Percentiles rank a stretch among this genome's conserved stretches.
Evolutionary conservation across 23 tunicate genomes (phyloP).

Genomic region (Halocynthia roretzi): DNA sequence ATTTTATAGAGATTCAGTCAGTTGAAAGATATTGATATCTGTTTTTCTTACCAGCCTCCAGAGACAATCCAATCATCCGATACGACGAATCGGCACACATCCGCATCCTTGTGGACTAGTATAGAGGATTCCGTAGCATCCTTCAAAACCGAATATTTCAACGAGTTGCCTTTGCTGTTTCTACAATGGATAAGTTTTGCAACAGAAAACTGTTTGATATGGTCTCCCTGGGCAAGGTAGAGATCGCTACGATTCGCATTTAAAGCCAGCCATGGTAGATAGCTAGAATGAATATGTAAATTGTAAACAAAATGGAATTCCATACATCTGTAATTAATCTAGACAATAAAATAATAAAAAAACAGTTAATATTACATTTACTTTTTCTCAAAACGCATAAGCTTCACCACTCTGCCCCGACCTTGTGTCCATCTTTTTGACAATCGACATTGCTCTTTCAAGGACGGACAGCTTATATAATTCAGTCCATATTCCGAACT

Average conservation of each 20-base stretch:
- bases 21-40: no score
- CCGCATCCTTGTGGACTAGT: slow-evolving; percentile 10
- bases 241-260: background rate
- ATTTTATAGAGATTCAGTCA: no score
- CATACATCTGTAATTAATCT: no score
- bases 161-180: background rate
- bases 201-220: no score
- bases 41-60: slow-evolving; percentile 21
- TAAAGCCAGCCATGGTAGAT: slow-evolving; percentile 15
- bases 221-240: slow-evolving; percentile 17
- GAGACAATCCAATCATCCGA: background rate
- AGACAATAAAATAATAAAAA: background rate
- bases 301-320: background rate
- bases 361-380: background rate
- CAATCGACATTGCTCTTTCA: slow-evolving; percentile 24
- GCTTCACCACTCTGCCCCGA: background rate
- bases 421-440: slow-evolving; percentile 8
- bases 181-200: no score
- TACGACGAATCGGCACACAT: slow-evolving; percentile 17
- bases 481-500: slow-evolving; percentile 6
- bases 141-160: background rate
- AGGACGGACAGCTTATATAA: background rate
- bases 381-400: slow-evolving; percentile 1
- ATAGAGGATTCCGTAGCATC: background rate
- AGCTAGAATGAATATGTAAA: background rate